A percentile compares a stretch with the other conserved stretches of the same genome.
Conservation (phyloP, 2,888 invertebrate species). For the Lithophane leautieri region DNA sequence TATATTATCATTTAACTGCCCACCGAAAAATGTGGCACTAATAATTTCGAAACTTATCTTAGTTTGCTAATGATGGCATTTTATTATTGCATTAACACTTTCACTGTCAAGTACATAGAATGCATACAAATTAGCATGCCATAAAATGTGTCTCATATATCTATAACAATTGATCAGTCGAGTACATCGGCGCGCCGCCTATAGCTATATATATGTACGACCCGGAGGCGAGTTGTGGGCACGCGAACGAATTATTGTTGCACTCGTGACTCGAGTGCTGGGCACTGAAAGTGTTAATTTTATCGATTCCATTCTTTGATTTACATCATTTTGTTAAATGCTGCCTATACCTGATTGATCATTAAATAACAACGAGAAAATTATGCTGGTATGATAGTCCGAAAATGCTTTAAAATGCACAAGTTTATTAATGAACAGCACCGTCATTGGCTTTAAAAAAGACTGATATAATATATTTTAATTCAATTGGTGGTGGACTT, state of each 20-base stretch:
- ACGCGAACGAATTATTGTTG: too few species aligned
- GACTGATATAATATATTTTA: conserved; percentile 60
- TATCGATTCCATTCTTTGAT: background rate
- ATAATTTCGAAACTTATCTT: background rate
- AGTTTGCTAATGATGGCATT: background rate
- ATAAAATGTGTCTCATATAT: too few species aligned
- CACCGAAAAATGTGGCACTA: conserved; percentile 19
- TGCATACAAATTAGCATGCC: too few species aligned
- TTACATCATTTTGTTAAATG: background rate
- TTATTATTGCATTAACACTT: background rate
- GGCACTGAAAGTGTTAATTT: too few species aligned
- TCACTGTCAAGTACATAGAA: too few species aligned
- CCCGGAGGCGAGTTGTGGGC: too few species aligned
- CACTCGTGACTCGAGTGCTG: too few species aligned
- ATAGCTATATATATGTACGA: too few species aligned
- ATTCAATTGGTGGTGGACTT: conserved; percentile 41
- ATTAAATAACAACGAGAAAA: background rate
- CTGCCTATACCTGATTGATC: background rate
- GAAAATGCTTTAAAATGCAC: conserved; percentile 19
- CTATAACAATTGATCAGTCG: too few species aligned
- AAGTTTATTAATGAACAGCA: conserved; percentile 26
- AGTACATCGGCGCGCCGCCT: too few species aligned
- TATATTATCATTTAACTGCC: conserved; percentile 16
- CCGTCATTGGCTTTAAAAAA: conserved; percentile 53
- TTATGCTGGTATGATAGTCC: background rate